A percentile compares a stretch with the other conserved stretches of the same genome.
phyloP scores from a whole-genome alignment of 2,113 vertebrate species.

The Zosterops pallidus region DNA sequence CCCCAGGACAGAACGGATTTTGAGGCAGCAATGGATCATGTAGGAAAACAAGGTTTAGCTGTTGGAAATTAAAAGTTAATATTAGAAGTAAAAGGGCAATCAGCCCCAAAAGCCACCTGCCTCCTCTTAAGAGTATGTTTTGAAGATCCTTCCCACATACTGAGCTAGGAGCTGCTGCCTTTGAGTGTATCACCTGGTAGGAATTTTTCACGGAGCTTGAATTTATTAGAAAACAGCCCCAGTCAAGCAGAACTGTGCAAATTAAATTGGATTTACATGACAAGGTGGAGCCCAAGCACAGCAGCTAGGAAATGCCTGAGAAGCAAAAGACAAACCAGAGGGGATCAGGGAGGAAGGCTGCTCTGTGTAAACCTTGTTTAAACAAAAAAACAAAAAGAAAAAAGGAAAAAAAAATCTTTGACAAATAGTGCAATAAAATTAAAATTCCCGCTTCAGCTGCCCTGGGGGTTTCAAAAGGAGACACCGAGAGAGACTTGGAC shows the following conservation, averaged over 20 bases:
- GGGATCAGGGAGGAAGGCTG: neutral
- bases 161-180: conserved; percentile 32
- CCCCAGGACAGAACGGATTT: conserved; percentile 25
- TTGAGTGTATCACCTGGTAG: conserved; percentile 71
- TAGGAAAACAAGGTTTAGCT: conserved; percentile 64
- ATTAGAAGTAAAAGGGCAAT: conserved; percentile 35
- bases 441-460: conserved; percentile 57
- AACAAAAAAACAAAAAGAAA: neutral
- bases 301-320: conserved; percentile 59
- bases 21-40: conserved; percentile 28
- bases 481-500: neutral
- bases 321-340: conserved; percentile 34
- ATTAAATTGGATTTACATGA: conserved; percentile 80
- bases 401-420: neutral
- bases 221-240: conserved; percentile 61
- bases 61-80: conserved; percentile 72
- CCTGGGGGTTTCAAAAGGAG: conserved; percentile 48
- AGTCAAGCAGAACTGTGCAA: conserved; percentile 77
- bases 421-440: conserved; percentile 64
- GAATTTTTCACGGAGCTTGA: conserved; percentile 74
- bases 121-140: conserved; percentile 27
- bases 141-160: neutral
- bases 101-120: conserved; percentile 50
- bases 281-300: conserved; percentile 48
- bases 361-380: conserved; percentile 30